Conservation (phyloP, 30 jellyfish, hydroid and myxozoan genomes). For the Mastigias papua region DNA sequence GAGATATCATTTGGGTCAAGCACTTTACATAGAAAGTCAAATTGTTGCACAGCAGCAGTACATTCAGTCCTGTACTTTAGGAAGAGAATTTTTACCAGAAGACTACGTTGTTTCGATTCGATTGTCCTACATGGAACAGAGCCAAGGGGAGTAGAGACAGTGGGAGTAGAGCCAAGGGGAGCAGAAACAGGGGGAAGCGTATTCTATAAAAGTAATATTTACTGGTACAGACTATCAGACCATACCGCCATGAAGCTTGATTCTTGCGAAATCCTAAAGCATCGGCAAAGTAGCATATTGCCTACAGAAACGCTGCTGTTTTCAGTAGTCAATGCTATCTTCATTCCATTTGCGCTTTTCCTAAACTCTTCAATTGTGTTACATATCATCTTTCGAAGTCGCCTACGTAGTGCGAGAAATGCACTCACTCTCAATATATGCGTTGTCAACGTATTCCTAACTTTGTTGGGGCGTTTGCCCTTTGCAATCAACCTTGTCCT, state of each 20-base stretch:
- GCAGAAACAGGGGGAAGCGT: no score
- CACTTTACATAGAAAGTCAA: no score
- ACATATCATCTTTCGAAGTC: slow-evolving; percentile 1
- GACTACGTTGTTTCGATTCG: no score
- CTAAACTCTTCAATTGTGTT: slow-evolving; percentile 25
- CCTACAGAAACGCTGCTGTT: slow-evolving; percentile 13
- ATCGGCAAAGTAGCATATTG: not conserved
- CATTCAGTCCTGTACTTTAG: no score
- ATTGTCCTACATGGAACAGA: no score
- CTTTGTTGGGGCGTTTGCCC: slow-evolving; percentile 11
- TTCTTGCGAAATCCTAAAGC: not conserved
- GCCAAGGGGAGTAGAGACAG: no score
- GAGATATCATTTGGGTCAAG: no score
- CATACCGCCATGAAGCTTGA: not conserved
- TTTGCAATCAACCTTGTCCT: not conserved
- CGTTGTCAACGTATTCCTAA: slow-evolving; percentile 31
- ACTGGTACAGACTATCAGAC: no score
- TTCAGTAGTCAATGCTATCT: not conserved
- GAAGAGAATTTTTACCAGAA: no score
- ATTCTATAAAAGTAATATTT: no score
- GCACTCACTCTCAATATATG: slow-evolving; percentile 55
- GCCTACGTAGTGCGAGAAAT: slow-evolving; percentile 27
- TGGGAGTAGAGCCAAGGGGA: no score
- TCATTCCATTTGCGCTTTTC: slow-evolving; percentile 14
- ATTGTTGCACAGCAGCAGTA: no score